These are phyloP conservation scores for Monoplex corrugatus DNA, from an alignment of 2,888 invertebrate genomes.

Conservation along the genomic window DNA sequence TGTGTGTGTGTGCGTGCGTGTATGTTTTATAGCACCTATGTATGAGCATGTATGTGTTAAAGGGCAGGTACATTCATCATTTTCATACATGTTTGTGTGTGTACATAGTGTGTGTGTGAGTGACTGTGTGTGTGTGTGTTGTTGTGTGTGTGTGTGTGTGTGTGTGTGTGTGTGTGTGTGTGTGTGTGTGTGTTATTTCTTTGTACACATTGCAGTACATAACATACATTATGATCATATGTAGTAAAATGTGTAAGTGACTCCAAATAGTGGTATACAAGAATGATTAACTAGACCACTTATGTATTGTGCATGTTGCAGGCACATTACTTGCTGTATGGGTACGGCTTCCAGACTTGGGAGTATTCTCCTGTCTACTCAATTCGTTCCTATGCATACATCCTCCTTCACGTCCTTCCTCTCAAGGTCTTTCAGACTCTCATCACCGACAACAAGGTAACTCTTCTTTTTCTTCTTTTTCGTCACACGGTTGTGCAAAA, in stretches of 20 bases:
- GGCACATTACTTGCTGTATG: slow-evolving; percentile 91
- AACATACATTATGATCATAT: too few species aligned
- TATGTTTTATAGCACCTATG: neutral
- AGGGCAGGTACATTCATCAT: too few species aligned
- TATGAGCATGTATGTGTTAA: neutral
- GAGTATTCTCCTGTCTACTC: slow-evolving; percentile 98
- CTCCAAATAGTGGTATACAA: too few species aligned
- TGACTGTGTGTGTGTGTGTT: too few species aligned
- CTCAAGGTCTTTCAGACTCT: slow-evolving; percentile 90
- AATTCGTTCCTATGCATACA: slow-evolving; percentile 95
- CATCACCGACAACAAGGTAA: slow-evolving; percentile 86
- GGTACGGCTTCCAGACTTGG: slow-evolving; percentile 98
- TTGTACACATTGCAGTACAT: too few species aligned
- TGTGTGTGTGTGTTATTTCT: neutral
- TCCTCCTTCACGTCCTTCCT: slow-evolving; percentile 94
- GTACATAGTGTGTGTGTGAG: neutral
- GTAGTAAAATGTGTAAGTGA: too few species aligned
- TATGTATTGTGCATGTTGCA: slow-evolving; percentile 78
- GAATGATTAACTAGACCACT: too few species aligned
- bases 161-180: neutral
- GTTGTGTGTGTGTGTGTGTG: neutral
- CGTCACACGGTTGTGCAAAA: too few species aligned
- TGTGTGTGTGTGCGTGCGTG: neutral
- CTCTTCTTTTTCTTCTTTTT: too few species aligned
- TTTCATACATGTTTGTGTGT: neutral